These are phyloP conservation scores for Pristionchus maxplancki DNA, from an alignment of 2,888 invertebrate species.

Conservation along the genomic window DNA sequence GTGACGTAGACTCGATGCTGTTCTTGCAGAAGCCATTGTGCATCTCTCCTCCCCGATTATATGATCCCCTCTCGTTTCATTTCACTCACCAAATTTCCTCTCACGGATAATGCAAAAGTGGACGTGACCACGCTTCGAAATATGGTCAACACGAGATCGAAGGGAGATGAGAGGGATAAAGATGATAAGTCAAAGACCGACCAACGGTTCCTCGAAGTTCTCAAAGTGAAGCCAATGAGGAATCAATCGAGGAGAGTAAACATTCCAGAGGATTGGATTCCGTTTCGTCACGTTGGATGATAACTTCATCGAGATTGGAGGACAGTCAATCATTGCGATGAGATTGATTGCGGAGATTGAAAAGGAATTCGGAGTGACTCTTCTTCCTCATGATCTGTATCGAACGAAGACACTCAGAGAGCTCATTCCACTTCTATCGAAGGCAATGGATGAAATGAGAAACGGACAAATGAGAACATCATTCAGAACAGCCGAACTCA, in stretches of 20 bases:
- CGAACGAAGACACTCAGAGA: not conserved
- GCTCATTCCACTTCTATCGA: not conserved
- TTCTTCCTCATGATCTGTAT: not conserved
- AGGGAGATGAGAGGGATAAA: not conserved
- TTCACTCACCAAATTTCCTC: slow-evolving; percentile 64
- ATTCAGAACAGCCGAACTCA: not conserved
- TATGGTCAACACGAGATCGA: not conserved
- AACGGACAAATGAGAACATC: no score
- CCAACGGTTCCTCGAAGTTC: not conserved
- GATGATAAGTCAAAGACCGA: not conserved
- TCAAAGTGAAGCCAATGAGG: not conserved
- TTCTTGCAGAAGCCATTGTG: slow-evolving; percentile 53
- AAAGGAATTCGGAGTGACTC: slow-evolving; percentile 30
- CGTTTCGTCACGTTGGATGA: slow-evolving; percentile 53
- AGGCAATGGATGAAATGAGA: not conserved
- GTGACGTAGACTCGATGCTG: not conserved
- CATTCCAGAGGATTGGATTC: slow-evolving; percentile 1
- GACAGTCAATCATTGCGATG: slow-evolving; percentile 62
- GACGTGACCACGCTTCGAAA: slow-evolving; percentile 49
- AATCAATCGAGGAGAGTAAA: not conserved
- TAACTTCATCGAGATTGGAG: slow-evolving; percentile 63
- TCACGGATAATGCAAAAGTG: slow-evolving; percentile 69
- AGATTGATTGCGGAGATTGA: slow-evolving; percentile 54
- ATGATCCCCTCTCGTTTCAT: slow-evolving; percentile 67
- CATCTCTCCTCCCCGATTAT: slow-evolving; percentile 62